Conservation (phyloP, 2,113 vertebrate species). For the Ceuthmochares aereus region DNA sequence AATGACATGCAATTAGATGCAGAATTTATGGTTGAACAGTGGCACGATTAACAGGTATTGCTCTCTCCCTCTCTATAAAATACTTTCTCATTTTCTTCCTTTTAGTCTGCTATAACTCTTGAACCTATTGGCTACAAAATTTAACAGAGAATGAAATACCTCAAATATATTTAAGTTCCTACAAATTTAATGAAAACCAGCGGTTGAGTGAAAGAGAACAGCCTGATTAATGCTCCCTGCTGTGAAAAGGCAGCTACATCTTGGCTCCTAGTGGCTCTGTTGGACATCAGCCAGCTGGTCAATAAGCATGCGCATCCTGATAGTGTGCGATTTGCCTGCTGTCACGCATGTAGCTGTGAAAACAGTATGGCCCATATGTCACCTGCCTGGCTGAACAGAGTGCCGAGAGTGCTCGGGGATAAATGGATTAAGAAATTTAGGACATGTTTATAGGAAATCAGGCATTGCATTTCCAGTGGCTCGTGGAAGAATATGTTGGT, state of each 20-base stretch:
- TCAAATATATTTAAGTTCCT: not conserved
- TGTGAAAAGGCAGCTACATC: not conserved
- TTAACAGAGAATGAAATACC: not conserved
- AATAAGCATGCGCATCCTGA: fast-evolving
- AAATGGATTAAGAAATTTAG: not conserved
- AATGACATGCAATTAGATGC: not conserved
- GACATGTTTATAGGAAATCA: not conserved
- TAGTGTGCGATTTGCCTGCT: fast-evolving
- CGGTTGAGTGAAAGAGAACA: not conserved
- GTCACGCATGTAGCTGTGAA: not conserved
- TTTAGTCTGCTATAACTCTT: not conserved
- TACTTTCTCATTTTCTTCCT: not conserved
- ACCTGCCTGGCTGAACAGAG: not conserved
- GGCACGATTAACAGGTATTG: not conserved
- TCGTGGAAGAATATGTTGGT: not conserved
- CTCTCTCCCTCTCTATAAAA: not conserved
- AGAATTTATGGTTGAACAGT: not conserved
- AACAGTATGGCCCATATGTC: not conserved
- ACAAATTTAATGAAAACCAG: not conserved
- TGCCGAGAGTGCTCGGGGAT: not conserved
- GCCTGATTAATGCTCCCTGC: not conserved
- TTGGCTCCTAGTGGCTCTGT: not conserved
- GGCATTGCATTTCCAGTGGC: not conserved
- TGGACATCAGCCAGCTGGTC: constrained; percentile 9
- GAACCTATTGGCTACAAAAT: not conserved